These are phyloP conservation scores for Plestiodon gilberti DNA, from an alignment of 2,113 vertebrate species.

Conservation along the genomic window DNA sequence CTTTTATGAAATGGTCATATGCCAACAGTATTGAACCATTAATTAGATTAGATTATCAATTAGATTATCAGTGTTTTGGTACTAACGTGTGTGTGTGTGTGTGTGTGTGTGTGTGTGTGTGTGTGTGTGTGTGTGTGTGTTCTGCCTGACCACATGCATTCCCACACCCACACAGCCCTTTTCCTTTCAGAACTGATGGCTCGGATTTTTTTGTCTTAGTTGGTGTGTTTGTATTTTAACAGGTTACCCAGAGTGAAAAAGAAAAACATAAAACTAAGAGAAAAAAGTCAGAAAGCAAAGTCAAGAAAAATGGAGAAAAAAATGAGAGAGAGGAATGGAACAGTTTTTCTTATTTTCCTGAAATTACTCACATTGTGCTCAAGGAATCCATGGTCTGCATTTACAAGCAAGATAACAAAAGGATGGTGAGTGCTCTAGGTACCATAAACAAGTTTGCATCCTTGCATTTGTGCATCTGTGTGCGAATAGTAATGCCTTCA, in stretches of 20 bases:
- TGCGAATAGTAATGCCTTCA: no score
- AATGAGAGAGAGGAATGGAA: slow-evolving; percentile 82
- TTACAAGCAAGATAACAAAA: slow-evolving; percentile 94
- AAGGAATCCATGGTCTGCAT: slow-evolving; percentile 87
- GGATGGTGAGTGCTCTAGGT: slow-evolving; percentile 81
- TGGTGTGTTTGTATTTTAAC: neutral
- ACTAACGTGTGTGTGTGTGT: neutral
- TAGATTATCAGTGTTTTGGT: neutral
- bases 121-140: neutral
- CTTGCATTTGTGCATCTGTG: neutral
- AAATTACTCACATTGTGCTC: slow-evolving; percentile 94
- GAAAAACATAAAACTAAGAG: slow-evolving; percentile 87
- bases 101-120: neutral
- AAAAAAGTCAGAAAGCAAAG: slow-evolving; percentile 82
- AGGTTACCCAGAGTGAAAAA: slow-evolving; percentile 78
- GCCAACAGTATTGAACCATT: neutral
- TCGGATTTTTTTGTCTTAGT: neutral
- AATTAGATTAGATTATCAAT: no score
- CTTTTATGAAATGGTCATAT: neutral
- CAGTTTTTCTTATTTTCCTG: slow-evolving; percentile 91
- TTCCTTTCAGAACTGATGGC: neutral
- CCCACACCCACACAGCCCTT: no score
- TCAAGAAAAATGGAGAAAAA: slow-evolving; percentile 80
- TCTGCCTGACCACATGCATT: no score
- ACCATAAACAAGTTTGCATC: neutral